phyloP scores from a whole-genome alignment of 2,888 invertebrate genomes.

The Pardosa pseudoannulata region DNA sequence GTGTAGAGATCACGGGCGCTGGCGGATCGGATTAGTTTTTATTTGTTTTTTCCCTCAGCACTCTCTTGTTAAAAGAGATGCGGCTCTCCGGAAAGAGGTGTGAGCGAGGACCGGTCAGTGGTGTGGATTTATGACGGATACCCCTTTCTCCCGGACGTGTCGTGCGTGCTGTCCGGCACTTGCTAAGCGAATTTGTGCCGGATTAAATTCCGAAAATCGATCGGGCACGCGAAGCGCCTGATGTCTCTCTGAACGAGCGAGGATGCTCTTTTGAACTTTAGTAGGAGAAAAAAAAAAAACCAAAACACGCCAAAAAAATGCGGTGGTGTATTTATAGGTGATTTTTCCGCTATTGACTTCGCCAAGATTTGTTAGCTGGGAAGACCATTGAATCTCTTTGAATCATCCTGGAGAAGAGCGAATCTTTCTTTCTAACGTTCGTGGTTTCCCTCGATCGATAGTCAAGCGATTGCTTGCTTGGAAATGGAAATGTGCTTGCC shows the following conservation, averaged over 20 bases:
- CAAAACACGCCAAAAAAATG: not conserved
- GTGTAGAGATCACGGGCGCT: not conserved
- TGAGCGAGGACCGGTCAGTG: not conserved
- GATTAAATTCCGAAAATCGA: slow-evolving; percentile 6
- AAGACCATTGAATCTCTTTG: not conserved
- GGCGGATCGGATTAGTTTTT: not conserved
- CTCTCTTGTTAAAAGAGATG: not conserved
- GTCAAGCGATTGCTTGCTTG: not conserved
- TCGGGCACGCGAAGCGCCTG: not conserved
- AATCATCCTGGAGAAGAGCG: not conserved
- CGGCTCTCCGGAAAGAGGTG: not conserved
- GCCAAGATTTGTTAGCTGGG: not conserved
- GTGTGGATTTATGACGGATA: not conserved
- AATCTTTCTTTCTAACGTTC: not conserved
- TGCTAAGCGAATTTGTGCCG: not conserved
- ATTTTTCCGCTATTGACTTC: not conserved
- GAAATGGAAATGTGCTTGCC: not conserved
- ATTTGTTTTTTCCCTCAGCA: not conserved
- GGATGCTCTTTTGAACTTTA: not conserved
- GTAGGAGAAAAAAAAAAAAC: not conserved
- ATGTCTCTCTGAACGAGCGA: not conserved
- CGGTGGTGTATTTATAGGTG: not conserved
- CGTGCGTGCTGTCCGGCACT: not conserved
- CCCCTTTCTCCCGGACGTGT: not conserved
- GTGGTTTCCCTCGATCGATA: not conserved